Evolutionary conservation across 2,888 invertebrate genomes (phyloP), one percentile per base, ranked within the genome.

Genomic region (Lithosia quadra): DNA sequence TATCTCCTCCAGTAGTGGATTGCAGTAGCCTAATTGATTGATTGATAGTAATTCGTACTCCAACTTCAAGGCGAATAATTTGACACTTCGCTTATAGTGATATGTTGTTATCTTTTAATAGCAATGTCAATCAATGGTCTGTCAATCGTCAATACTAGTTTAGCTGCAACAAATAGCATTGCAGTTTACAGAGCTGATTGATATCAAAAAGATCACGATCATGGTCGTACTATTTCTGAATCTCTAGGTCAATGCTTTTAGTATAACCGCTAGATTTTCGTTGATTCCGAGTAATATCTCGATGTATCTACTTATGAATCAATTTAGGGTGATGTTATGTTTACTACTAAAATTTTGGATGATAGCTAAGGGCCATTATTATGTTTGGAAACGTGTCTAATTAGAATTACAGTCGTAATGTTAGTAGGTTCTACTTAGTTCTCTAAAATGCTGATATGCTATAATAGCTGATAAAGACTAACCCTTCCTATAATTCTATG

Each of bases 101-200:
- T 67, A 34, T 34, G 49, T 78, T 68, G 43, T 33, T 34, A n/a
- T 49, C 49, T 49, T n/a, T 18, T 65, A 61, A 43, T 62, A 63
- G 57, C 72, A 64, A 63, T 73, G 76, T 77, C 84, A 75, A 85
- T 86, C 80, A 81, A 72, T 72, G 74, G 77, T 76, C 78, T 85
- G 86, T 81, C 83, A 79, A 53, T 67, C 79, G 80, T 80, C 81
- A 76, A 67, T 72, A 43, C 13, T 18, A 67, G 69, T 64, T 71
- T 69, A 66, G 71, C 71, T 61, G 63, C 72, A 68, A 72, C 73
- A 68, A 71, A 77, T 81, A 72, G 63, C 65, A 72, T 74, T 72
- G 56, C 65, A 77, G 49, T 39, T 65, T 59, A 66, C 64, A 60
- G 70, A 59, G 57, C n/a, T 75, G 82, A 80, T 75, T 76, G 72